Conservation (phyloP, 2,113 vertebrate species). For the Heptranchias perlo region DNA sequence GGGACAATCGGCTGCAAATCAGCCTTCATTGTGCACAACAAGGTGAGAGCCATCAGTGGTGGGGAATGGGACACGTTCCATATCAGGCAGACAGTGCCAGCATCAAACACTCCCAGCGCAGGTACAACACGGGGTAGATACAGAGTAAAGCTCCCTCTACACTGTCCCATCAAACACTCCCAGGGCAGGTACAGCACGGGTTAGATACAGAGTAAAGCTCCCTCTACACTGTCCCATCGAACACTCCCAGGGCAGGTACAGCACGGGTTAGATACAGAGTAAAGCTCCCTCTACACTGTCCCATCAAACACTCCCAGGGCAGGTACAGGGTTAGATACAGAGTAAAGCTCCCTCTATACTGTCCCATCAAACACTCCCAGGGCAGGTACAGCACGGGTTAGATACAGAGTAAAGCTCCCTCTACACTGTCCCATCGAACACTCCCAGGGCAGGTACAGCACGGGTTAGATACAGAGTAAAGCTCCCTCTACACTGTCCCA, state of each 20-base stretch:
- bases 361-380: background rate
- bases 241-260: background rate
- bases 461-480: background rate
- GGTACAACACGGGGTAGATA: background rate
- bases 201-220: constrained; percentile 14
- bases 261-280: background rate
- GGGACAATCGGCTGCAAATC: background rate
- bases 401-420: background rate
- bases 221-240: background rate
- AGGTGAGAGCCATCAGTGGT: background rate
- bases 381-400: background rate
- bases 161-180: background rate
- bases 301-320: background rate
- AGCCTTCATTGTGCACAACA: background rate
- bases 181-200: background rate
- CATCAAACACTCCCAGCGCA: background rate
- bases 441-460: background rate
- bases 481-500: background rate
- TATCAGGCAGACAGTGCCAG: background rate
- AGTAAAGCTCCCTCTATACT: background rate
- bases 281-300: background rate
- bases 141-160: background rate
- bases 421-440: background rate
- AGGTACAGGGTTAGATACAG: background rate
- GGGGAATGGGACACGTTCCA: background rate